phyloP scores from a whole-genome alignment of 2,113 vertebrate genomes.

The Melospiza melodia region DNA sequence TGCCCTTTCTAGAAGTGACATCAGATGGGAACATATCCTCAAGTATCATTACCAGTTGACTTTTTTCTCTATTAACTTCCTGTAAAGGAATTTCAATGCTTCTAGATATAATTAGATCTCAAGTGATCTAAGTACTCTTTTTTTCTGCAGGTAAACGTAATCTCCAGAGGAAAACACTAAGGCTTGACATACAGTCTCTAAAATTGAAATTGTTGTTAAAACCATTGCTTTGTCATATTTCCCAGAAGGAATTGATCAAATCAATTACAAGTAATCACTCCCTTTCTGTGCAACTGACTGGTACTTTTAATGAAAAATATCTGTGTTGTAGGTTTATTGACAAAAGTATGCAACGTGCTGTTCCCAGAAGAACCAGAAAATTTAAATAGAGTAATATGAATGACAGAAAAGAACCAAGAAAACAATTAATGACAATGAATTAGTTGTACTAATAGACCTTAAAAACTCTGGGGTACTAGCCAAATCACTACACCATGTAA shows the following conservation, averaged over 20 bases:
- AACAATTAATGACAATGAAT: neutral
- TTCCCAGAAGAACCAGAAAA: neutral
- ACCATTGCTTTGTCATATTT: neutral
- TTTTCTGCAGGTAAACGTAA: neutral
- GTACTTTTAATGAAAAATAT: neutral
- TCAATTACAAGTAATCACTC: neutral
- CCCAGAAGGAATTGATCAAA: neutral
- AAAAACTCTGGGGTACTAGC: neutral
- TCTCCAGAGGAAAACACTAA: neutral
- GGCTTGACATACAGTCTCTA: neutral
- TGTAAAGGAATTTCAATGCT: neutral
- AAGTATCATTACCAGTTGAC: neutral
- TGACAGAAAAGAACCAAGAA: neutral
- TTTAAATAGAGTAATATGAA: neutral
- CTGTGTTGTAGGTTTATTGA: neutral
- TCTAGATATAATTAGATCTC: neutral
- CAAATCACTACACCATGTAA: neutral
- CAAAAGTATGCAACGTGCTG: neutral
- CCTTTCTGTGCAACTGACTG: neutral
- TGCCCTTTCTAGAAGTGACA: neutral
- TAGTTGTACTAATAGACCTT: neutral
- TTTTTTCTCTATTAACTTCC: neutral
- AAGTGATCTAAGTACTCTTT: neutral
- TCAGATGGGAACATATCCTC: neutral
- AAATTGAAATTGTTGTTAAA: neutral